Evolutionary conservation across 2,113 vertebrate species (phyloP).

Genomic region (Geococcyx californianus): DNA sequence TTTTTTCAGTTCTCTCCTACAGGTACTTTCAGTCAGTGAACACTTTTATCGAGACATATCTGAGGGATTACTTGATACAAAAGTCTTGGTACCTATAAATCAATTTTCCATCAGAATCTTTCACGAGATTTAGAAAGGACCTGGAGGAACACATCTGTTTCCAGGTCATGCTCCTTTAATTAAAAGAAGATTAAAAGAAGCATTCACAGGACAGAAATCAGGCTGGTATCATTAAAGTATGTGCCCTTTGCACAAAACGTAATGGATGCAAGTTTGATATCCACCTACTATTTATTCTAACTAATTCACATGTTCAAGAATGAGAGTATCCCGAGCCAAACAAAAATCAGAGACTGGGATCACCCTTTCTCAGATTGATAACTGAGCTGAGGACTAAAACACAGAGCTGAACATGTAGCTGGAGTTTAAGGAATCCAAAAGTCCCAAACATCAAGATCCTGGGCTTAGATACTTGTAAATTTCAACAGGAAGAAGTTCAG

Average conservation of each 20-base stretch:
- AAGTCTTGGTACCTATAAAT: not conserved
- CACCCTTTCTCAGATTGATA: not conserved
- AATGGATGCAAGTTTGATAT: accelerated
- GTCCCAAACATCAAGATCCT: not conserved
- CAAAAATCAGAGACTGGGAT: not conserved
- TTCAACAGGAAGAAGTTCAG: not conserved
- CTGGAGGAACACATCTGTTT: not conserved
- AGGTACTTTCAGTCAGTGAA: not conserved
- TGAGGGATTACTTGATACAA: not conserved
- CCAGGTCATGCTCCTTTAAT: not conserved
- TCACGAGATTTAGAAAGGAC: not conserved
- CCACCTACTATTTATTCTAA: not conserved
- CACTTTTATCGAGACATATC: not conserved
- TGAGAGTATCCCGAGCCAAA: not conserved
- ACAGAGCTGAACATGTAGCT: not conserved
- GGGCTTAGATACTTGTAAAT: not conserved
- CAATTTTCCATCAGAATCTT: not conserved
- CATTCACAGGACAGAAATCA: not conserved
- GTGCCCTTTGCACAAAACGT: not conserved
- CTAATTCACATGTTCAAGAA: not conserved
- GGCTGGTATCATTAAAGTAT: not conserved
- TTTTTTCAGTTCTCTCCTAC: not conserved
- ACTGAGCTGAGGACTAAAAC: not conserved
- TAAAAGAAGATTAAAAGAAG: not conserved
- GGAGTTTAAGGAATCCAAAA: not conserved